These are phyloP conservation scores for Drosophila limbata DNA, from an alignment of 2,888 invertebrate species.

Conservation along the genomic window DNA sequence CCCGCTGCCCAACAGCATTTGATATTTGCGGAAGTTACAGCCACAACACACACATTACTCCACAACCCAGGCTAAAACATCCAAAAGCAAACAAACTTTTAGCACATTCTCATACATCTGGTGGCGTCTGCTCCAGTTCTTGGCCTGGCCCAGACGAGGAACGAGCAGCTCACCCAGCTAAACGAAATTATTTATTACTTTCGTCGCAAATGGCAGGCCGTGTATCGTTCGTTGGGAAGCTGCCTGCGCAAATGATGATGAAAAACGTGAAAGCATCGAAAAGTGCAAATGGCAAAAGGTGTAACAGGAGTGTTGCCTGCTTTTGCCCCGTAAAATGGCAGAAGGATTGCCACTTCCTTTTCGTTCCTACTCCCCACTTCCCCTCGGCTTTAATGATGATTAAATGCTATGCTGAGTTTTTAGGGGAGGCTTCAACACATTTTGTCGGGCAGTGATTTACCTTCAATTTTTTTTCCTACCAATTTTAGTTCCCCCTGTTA, in stretches of 20 bases:
- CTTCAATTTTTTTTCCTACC: constrained; percentile 9
- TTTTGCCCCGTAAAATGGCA: constrained; percentile 39
- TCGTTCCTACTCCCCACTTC: neutral
- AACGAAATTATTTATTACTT: constrained; percentile 81
- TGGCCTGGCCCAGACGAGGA: constrained; percentile 34
- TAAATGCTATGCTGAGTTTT: constrained; percentile 67
- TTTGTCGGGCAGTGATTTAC: constrained; percentile 59
- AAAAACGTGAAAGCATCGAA: constrained; percentile 82
- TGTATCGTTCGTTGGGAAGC: constrained; percentile 19
- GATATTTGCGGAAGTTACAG: constrained; percentile 78
- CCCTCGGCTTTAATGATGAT: constrained; percentile 73
- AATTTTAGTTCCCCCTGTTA: neutral
- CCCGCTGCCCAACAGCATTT: constrained; percentile 46
- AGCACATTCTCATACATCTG: constrained; percentile 68
- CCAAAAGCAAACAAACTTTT: constrained; percentile 78
- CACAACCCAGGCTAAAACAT: constrained; percentile 17
- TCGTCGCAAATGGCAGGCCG: constrained; percentile 59
- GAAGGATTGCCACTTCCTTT: constrained; percentile 62
- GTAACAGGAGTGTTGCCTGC: constrained; percentile 28
- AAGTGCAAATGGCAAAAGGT: constrained; percentile 81
- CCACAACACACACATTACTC: constrained; percentile 33
- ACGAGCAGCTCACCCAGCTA: constrained; percentile 56
- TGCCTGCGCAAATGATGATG: constrained; percentile 77
- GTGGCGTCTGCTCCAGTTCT: constrained; percentile 57
- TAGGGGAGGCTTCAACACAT: constrained; percentile 48